These are phyloP conservation scores for Nestor notabilis DNA, from an alignment of 2,113 vertebrate species.

Conservation along the genomic window DNA sequence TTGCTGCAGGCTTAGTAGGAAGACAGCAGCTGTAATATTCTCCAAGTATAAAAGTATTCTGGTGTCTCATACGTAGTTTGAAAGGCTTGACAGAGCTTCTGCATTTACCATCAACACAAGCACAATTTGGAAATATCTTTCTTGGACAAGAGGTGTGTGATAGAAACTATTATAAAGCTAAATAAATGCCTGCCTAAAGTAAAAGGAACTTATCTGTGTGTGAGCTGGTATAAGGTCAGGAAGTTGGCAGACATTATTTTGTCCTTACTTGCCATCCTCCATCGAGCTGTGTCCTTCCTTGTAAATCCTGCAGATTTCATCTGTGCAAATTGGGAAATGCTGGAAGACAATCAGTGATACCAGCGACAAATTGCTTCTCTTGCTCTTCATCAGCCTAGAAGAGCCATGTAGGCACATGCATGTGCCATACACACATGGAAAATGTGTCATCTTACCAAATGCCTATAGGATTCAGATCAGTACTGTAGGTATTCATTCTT, in stretches of 20 bases:
- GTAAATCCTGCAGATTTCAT: neutral
- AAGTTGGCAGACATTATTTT: neutral
- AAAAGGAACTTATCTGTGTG: neutral
- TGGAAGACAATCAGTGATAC: neutral
- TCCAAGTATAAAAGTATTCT: neutral
- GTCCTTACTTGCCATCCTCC: neutral
- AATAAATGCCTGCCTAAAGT: neutral
- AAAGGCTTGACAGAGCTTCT: neutral
- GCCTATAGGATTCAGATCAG: neutral
- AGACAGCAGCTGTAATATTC: neutral
- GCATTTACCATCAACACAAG: neutral
- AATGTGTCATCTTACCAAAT: neutral
- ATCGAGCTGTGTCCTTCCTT: neutral
- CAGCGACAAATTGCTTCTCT: neutral
- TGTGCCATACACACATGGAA: neutral
- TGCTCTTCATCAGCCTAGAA: neutral
- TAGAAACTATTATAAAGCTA: neutral
- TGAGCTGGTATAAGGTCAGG: neutral
- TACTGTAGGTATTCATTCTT: conserved; percentile 18
- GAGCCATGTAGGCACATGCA: neutral
- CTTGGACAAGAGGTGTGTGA: neutral
- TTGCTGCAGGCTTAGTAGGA: neutral
- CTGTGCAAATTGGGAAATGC: neutral
- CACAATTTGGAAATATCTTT: neutral
- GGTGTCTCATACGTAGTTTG: neutral